Percentiles rank a stretch among this genome's conserved stretches.
Evolutionary conservation across 2,797 vertebrate species (phyloP).

Genomic region (Lepus townsendii): DNA sequence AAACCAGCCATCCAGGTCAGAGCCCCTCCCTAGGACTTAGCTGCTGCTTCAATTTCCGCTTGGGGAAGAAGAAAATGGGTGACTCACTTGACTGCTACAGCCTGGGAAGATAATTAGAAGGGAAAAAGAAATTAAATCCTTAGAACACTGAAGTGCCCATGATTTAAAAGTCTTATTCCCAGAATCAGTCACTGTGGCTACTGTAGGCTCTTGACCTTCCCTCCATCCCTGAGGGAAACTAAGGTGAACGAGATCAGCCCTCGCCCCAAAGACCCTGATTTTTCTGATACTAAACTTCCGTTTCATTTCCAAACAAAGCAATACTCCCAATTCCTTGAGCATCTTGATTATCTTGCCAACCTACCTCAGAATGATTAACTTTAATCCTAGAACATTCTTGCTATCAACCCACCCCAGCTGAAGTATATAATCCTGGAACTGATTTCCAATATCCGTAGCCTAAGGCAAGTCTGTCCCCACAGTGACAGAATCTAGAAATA

Average conservation of each 20-base stretch:
- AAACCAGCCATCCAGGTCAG: slow-evolving; percentile 75
- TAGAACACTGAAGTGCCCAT: slow-evolving; percentile 30
- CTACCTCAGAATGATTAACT: background rate
- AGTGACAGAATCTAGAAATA: slow-evolving; percentile 26
- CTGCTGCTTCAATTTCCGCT: slow-evolving; percentile 71
- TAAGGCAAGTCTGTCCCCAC: background rate
- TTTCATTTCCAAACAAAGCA: slow-evolving; percentile 58
- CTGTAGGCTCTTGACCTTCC: slow-evolving; percentile 4
- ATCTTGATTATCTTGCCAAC: slow-evolving; percentile 15
- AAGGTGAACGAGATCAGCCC: background rate
- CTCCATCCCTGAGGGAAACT: background rate
- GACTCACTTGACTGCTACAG: slow-evolving; percentile 78
- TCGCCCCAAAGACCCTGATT: background rate
- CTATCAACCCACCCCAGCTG: background rate
- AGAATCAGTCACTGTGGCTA: slow-evolving; percentile 4
- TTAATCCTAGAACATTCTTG: background rate
- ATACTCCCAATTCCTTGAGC: background rate
- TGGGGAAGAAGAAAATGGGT: slow-evolving; percentile 72
- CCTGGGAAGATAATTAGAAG: slow-evolving; percentile 77
- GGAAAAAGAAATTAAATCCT: slow-evolving; percentile 74
- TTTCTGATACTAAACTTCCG: background rate
- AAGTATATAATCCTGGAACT: slow-evolving; percentile 20
- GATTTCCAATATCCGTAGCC: background rate
- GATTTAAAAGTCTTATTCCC: slow-evolving; percentile 63
- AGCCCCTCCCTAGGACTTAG: slow-evolving; percentile 71